Base-by-base conservation (phyloP, 2,888 invertebrate species). In the Drosophila rubida region DNA sequence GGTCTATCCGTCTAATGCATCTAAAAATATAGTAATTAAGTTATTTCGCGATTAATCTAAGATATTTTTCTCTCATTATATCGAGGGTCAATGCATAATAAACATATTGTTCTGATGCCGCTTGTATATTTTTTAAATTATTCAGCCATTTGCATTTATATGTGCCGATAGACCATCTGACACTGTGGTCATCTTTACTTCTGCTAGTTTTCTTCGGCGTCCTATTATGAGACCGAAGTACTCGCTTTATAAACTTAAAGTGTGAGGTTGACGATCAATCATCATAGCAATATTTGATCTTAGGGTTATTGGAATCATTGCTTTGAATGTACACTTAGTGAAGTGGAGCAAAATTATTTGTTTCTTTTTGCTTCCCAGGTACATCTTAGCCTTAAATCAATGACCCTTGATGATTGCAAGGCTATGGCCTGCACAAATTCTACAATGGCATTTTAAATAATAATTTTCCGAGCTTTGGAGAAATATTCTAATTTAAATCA, bases 221-320 rank as follows among this genome's bases (percentile, higher is more conserved):
- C 1, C 8, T 9, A 2, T 6, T 3, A 0, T 41, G 32, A 0
- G 23, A n/a, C 1, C 19, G 2, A 19, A 11, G 2, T 1, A 66
- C 37, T 0, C 57, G 61, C 1, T 58, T 62, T 14, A 55, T 61
- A 41, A 72, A 69, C 22, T 0, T 69, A 0, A 50, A 70, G 14
- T 72, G 70, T 7, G 39, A 53, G 0, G 13, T 19, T 0, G 30
- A 55, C 1, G 72, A 70, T 53, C 9, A 30, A 3, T n/a, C 44
- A 0, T 51, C 22, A 58, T 14, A 23, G 16, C 14, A 19, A 5
- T 49, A 22, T 72, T 67, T 27, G 3, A 58, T 0, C 32, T 72
- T 0, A 67, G 62, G 8, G 1, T 67, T 2, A 0, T 59, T 8
- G 54, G 35, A 2, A 6, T 59, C 51, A 42, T 70, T 22, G 51